phyloP scores from a whole-genome alignment of 2,888 invertebrate genomes.

The Plebejus argus region DNA sequence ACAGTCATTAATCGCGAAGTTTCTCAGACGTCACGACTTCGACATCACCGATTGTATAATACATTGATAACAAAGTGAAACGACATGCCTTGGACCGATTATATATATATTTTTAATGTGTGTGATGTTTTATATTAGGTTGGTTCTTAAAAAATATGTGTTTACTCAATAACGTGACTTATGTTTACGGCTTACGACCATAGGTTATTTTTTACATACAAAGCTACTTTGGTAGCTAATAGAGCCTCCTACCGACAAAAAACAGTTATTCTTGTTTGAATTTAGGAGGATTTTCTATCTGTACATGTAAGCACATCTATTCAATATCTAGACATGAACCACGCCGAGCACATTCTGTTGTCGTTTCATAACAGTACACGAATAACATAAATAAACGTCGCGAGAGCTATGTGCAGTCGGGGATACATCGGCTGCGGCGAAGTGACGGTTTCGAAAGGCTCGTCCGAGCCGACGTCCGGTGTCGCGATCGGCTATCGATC shows the following conservation, averaged over 20 bases:
- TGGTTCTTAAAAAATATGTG: background rate
- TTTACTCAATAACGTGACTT: background rate
- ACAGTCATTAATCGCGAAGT: conserved; percentile 62
- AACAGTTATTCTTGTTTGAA: background rate
- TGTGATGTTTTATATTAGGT: background rate
- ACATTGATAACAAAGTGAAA: background rate
- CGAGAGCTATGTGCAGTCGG: conserved; percentile 33
- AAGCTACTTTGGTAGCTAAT: background rate
- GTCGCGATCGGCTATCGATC: conserved; percentile 80
- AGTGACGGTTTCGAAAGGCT: conserved; percentile 72
- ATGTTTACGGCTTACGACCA: background rate
- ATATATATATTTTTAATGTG: background rate
- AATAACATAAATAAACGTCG: conserved; percentile 17
- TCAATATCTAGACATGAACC: background rate
- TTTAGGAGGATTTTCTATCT: too few relatives aligned
- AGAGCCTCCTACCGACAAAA: background rate
- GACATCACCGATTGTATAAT: conserved; percentile 16
- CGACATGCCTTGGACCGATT: background rate
- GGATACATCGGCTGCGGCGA: conserved; percentile 52
- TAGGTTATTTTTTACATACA: too few relatives aligned
- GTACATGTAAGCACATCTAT: background rate
- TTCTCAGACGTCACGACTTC: conserved; percentile 50
- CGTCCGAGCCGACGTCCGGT: conserved; percentile 72
- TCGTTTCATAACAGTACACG: background rate
- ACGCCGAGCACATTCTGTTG: background rate